Percentiles rank a stretch among this genome's conserved stretches.
These are phyloP conservation scores for Circaetus cinerascens DNA, from an alignment of 2,113 vertebrate species.

Conservation along the genomic window DNA sequence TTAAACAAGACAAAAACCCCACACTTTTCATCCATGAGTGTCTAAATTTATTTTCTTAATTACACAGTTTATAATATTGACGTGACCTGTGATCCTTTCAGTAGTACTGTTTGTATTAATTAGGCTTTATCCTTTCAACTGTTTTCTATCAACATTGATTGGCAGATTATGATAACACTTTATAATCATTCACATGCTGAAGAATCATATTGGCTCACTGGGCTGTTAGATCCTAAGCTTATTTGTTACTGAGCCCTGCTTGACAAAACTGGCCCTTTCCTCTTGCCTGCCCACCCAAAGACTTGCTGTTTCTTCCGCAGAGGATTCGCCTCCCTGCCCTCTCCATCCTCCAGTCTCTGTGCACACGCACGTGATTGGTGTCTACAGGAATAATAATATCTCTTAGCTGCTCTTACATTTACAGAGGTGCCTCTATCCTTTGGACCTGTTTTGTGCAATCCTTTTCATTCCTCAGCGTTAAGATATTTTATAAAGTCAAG, in stretches of 20 bases:
- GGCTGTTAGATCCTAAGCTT: not conserved
- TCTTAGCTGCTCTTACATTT: not conserved
- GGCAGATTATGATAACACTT: not conserved
- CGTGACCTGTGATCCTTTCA: not conserved
- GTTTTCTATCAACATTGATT: not conserved
- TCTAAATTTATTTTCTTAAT: not conserved
- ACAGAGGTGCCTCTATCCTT: not conserved
- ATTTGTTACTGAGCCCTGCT: not conserved
- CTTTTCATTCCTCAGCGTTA: not conserved
- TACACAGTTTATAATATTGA: not conserved
- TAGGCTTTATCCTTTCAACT: not conserved
- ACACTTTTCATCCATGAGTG: not conserved
- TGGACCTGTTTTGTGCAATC: not conserved
- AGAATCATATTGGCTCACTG: not conserved
- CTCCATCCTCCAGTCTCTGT: not conserved
- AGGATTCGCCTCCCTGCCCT: not conserved
- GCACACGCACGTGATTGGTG: not conserved
- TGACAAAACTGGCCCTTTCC: not conserved
- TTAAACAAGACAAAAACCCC: rapidly evolving
- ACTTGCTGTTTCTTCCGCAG: not conserved
- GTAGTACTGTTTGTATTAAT: not conserved
- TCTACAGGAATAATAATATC: not conserved
- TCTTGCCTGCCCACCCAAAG: not conserved
- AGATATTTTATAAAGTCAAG: not conserved
- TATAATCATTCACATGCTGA: not conserved